Conservation (phyloP, 2,888 invertebrate genomes). For the Zygaena filipendulae region DNA sequence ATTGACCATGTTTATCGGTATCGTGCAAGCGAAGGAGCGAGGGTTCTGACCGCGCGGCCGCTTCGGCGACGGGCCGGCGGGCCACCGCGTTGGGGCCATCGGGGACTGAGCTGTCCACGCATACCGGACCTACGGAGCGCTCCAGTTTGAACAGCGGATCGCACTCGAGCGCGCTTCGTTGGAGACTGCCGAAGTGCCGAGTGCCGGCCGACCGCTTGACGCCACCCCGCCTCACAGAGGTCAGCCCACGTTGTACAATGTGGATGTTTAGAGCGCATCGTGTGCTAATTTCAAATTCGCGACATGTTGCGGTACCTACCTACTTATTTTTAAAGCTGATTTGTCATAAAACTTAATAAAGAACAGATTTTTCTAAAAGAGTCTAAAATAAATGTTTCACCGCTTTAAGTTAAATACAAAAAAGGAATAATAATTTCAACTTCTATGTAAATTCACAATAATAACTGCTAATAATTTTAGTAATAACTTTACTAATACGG, state of each 20-base stretch:
- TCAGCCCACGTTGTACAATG: constrained; percentile 25
- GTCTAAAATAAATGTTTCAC: no score
- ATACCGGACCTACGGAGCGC: constrained; percentile 60
- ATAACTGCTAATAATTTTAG: no score
- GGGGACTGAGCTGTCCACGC: constrained; percentile 61
- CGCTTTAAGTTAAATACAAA: no score
- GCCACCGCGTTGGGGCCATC: constrained; percentile 38
- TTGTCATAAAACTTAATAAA: constrained; percentile 9
- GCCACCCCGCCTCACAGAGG: constrained; percentile 31
- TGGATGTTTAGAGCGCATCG: constrained; percentile 17
- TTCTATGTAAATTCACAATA: no score
- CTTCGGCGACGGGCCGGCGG: constrained; percentile 49
- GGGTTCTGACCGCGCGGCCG: constrained; percentile 50
- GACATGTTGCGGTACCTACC: constrained; percentile 18
- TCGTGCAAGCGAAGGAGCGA: constrained; percentile 54
- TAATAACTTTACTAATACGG: no score
- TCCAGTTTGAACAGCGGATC: constrained; percentile 58
- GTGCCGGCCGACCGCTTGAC: constrained; percentile 23
- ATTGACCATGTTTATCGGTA: constrained; percentile 48
- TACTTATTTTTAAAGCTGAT: constrained; percentile 9
- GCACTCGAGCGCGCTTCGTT: constrained; percentile 55
- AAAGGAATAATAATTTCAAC: no score
- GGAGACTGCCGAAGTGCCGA: constrained; percentile 44
- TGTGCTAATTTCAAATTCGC: constrained; percentile 48
- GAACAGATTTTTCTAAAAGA: no score